Percentiles rank a stretch among this genome's conserved stretches.
Conservation (phyloP, 2,888 invertebrate species). For the Phyllotreta cruciferae region DNA sequence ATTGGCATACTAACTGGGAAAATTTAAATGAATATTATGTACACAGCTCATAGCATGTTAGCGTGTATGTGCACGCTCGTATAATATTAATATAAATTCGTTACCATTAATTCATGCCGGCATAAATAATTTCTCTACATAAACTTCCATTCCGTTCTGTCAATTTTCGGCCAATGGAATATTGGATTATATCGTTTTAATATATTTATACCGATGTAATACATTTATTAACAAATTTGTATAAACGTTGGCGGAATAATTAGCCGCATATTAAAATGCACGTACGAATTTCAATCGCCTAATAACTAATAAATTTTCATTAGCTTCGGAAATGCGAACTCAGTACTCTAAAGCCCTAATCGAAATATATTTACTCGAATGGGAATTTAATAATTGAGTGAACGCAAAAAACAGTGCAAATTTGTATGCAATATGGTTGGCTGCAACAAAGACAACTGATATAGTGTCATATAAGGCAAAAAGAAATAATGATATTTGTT, state of each 20-base stretch:
- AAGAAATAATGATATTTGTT: no score
- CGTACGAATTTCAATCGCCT: conserved; percentile 9
- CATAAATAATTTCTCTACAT: conserved; percentile 18
- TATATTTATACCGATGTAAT: conserved; percentile 25
- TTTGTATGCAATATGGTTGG: no score
- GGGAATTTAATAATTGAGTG: neutral
- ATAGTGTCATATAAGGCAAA: no score
- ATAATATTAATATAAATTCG: no score
- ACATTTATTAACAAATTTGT: conserved; percentile 28
- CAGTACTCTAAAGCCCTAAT: no score
- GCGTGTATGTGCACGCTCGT: no score
- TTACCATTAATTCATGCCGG: conserved; percentile 1
- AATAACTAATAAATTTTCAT: conserved; percentile 17
- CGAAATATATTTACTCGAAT: neutral
- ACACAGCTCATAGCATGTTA: no score
- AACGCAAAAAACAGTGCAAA: no score
- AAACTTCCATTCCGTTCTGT: conserved; percentile 17
- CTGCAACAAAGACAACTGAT: no score
- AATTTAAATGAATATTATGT: no score
- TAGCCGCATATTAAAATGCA: conserved; percentile 17
- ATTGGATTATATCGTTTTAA: conserved; percentile 31
- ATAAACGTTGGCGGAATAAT: conserved; percentile 21
- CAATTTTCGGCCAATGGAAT: conserved; percentile 31
- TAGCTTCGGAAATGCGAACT: neutral
- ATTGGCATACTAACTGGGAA: no score